Evolutionary conservation across 2,113 vertebrate genomes (phyloP).

Genomic region (Andinoacara biseriatus): DNA sequence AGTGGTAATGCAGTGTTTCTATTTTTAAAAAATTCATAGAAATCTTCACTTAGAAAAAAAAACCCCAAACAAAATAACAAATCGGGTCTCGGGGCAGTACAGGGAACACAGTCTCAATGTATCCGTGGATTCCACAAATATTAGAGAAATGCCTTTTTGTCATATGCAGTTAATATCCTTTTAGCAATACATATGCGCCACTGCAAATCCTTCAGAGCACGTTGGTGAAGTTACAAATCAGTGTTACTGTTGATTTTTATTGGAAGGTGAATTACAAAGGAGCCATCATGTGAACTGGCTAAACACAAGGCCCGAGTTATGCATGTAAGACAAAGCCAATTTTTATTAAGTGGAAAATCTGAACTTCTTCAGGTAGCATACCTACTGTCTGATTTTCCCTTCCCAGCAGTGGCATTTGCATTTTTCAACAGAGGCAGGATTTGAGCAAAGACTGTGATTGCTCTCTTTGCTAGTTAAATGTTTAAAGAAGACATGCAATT

Average conservation of each 20-base stretch:
- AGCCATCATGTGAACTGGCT: slow-evolving; percentile 20
- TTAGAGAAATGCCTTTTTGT: slow-evolving; percentile 34
- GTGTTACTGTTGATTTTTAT: slow-evolving; percentile 43
- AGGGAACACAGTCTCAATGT: neutral
- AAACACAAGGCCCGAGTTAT: slow-evolving; percentile 13
- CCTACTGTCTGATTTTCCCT: slow-evolving; percentile 70
- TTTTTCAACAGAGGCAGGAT: slow-evolving; percentile 76
- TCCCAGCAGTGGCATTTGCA: slow-evolving; percentile 69
- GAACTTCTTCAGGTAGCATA: slow-evolving; percentile 54
- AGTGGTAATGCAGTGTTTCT: slow-evolving; percentile 16
- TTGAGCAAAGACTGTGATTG: slow-evolving; percentile 81
- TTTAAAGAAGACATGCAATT: slow-evolving; percentile 82
- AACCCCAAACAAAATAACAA: neutral
- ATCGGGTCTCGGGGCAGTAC: neutral
- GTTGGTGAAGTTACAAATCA: slow-evolving; percentile 43
- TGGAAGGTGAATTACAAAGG: slow-evolving; percentile 41
- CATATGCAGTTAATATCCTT: slow-evolving; percentile 28
- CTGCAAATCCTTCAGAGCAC: slow-evolving; percentile 31
- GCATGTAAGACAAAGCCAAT: slow-evolving; percentile 25
- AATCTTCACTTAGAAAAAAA: neutral
- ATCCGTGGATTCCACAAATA: slow-evolving; percentile 17
- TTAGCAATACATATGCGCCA: slow-evolving; percentile 7
- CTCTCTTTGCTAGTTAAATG: slow-evolving; percentile 81
- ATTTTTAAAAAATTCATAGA: slow-evolving; percentile 31
- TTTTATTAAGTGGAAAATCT: slow-evolving; percentile 51